Base-by-base conservation (phyloP, 1,140 invertebrate genomes). In the Tetranychus urticae region DNA sequence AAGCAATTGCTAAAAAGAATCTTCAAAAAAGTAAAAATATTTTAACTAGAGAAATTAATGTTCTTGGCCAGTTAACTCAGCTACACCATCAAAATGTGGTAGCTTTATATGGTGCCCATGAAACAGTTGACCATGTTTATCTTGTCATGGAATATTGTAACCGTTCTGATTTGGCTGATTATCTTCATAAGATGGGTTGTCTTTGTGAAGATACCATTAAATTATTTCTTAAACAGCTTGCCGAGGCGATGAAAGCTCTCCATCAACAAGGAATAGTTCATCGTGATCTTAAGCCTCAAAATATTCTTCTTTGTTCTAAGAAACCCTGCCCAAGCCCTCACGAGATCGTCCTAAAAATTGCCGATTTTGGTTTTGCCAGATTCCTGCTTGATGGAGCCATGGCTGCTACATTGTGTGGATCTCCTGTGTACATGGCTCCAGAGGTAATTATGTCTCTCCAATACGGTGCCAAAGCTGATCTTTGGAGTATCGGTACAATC, bases 361-460 rank as follows among this genome's bases (percentile, higher is more conserved):
- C 96, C 69, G 96, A 99, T 77, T 99, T 99, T 79, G 96, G 96
- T 31, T 99, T 99, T 77, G 96, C 96, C 36, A 78, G 96, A 70
- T 97, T 97, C 74, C 75, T 99, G 7, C 84, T 92, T 74, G 94
- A 98, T 73, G 96, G 94, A 56, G 90, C 93, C 23, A 99, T 99
- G 96, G 96, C 96, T 55, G 93, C 90, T 56, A 99, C 96, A 45
- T 75, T 99, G 2, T 99, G 96, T 74, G 96, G 94, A 31, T 98
- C 93, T 45, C 96, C 96, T 3, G 97, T 99, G 93, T 99, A 98
- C 70, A 98, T 98, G 94, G 86, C 64, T 46, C 66, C 63, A 13
- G 93, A 99, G 80, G 94, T 99, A 45, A 97, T 99, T 66, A 97
- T 98, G 93, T 97, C 92, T 2, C 74, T 93, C 56, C 88, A 97